Evolutionary conservation across 2,888 invertebrate species (phyloP).

Genomic region (Tipula helvola): DNA sequence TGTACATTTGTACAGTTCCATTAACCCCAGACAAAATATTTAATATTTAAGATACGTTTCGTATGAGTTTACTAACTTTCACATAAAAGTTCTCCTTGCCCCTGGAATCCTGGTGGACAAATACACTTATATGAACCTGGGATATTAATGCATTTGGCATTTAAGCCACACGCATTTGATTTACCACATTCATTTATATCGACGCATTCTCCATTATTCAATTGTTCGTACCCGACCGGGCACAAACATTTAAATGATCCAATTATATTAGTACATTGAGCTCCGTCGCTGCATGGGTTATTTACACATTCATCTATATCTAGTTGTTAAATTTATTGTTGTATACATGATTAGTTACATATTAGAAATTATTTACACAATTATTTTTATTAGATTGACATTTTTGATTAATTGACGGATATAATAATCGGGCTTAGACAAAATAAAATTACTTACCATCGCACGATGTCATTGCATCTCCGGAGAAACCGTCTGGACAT

Average conservation of each 20-base stretch:
- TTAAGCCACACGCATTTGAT: slow-evolving; percentile 54
- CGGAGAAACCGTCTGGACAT: slow-evolving; percentile 72
- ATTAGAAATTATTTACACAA: neutral
- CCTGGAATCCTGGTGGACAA: slow-evolving; percentile 62
- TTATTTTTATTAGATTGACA: neutral
- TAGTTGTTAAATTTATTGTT: slow-evolving; percentile 24
- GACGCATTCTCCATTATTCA: slow-evolving; percentile 44
- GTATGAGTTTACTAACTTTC: slow-evolving; percentile 50
- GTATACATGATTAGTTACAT: slow-evolving; percentile 12
- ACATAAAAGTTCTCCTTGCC: slow-evolving; percentile 60
- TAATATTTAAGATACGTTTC: slow-evolving; percentile 5
- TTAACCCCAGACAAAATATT: neutral
- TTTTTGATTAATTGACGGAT: neutral
- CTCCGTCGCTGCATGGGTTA: slow-evolving; percentile 55
- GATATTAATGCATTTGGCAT: slow-evolving; percentile 69
- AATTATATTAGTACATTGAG: slow-evolving; percentile 60
- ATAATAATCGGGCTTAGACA: neutral
- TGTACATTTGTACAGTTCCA: neutral
- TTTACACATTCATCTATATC: slow-evolving; percentile 62
- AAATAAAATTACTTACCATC: slow-evolving; percentile 43
- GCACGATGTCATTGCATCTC: slow-evolving; percentile 63
- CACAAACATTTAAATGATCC: slow-evolving; percentile 67
- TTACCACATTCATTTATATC: slow-evolving; percentile 64
- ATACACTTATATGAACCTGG: slow-evolving; percentile 68
- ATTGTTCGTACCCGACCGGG: slow-evolving; percentile 46